Percentiles rank a stretch among this genome's conserved stretches.
These are phyloP conservation scores for Neosilurus hyrtlii DNA, from an alignment of 2,797 vertebrate species.

Conservation along the genomic window DNA sequence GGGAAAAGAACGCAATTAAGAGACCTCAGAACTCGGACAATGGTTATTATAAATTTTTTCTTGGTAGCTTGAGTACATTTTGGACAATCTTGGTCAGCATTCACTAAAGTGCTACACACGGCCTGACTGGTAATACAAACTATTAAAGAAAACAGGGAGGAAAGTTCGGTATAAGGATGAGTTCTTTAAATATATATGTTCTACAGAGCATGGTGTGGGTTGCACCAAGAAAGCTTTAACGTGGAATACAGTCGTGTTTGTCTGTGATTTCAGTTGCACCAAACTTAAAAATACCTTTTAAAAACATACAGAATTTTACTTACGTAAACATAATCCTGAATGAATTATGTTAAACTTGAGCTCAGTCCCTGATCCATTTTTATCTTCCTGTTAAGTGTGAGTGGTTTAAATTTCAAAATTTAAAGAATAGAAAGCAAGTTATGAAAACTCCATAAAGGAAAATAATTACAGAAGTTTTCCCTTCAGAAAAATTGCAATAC, in stretches of 20 bases:
- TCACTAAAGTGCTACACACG: conserved; percentile 54
- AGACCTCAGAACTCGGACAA: conserved; percentile 7
- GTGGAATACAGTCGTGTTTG: neutral
- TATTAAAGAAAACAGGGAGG: neutral
- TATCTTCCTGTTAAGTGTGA: neutral
- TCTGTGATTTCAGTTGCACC: neutral
- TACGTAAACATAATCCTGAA: neutral
- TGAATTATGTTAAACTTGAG: neutral
- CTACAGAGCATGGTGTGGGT: neutral
- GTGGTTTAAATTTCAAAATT: neutral
- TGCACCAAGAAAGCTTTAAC: neutral
- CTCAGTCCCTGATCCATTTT: neutral
- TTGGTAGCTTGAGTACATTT: conserved; percentile 10
- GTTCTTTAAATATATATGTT: neutral
- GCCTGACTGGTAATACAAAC: conserved; percentile 45
- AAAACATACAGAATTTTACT: neutral
- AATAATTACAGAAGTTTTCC: neutral
- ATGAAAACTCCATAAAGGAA: neutral
- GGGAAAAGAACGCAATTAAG: neutral
- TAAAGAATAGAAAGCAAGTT: neutral
- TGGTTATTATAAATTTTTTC: neutral
- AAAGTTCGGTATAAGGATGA: too few relatives aligned
- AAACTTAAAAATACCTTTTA: neutral
- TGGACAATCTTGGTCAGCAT: conserved; percentile 42
- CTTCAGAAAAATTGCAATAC: neutral